Evolutionary conservation across 2,888 invertebrate genomes (phyloP), one percentile per base, ranked within the genome.

Genomic region (Caradrina kadenii): DNA sequence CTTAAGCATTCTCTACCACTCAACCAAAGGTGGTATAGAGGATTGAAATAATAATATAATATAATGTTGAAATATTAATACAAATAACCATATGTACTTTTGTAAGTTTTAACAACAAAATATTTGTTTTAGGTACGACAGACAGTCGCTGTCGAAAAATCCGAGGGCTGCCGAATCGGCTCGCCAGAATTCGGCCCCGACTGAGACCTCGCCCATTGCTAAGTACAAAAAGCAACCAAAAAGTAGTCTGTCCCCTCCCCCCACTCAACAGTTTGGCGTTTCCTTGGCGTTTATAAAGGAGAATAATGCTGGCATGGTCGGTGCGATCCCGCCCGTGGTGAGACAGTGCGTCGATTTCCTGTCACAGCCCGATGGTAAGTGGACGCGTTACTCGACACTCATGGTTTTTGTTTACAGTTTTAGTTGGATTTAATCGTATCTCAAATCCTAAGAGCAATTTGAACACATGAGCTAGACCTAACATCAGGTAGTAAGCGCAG

Each of bases 221-320:
- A 83, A 83, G 8, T 61, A 80, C 0, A 80, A 79, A 52, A 73
- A 71, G 17, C 70, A 69, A 0, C 85, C 79, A 0, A 83, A 83
- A 48, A 75, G 76, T 2, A 89, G 88, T 17, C 80, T 92, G 1
- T 89, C 89, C 0, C 92, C 96, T 49, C 93, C 92, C 56, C 96
- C 96, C 50, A 98, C 98, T 8, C 98, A 99, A 90, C 99, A 99
- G 94, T 99, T 99, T 94, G 99, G 99, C 35, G 99, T 99, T 1
- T 97, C 99, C 4, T 96, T 99, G 68, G 97, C 98, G 88, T 99
- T 98, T 91, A 99, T 99, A 75, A 98, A 98, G 89, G 97, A 98
- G 75, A 97, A 99, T 91, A 98, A 99, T 90, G 93, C 97, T 17
- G 94, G 96, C 69, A 96, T 97, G 89, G 97, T 98, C 26, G 97